Conservation (phyloP, 2,113 vertebrate genomes). For the Coryphaenoides rupestris region DNA sequence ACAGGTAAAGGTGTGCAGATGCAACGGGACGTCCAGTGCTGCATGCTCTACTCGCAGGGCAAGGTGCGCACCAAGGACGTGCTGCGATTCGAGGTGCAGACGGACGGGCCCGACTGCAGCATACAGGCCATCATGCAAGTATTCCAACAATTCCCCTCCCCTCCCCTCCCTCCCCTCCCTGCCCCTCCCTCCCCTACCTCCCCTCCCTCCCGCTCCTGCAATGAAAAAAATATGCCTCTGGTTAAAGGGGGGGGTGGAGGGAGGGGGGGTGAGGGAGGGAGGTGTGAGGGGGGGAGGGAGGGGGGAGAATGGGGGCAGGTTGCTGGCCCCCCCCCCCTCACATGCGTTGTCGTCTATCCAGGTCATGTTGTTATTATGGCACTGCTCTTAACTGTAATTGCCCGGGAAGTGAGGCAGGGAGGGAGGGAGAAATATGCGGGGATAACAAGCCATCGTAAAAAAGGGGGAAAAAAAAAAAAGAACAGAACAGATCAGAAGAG, state of each 20-base stretch:
- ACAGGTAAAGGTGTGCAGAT: constrained; percentile 78
- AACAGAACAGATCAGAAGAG: no score
- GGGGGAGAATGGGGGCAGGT: no score
- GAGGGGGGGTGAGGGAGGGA: no score
- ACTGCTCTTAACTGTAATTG: constrained; percentile 55
- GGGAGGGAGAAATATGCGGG: constrained; percentile 67
- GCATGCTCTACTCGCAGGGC: constrained; percentile 77
- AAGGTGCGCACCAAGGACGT: constrained; percentile 80
- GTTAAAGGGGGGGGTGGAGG: constrained; percentile 47
- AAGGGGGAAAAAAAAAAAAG: not conserved
- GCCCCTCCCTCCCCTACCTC: no score
- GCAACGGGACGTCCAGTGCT: constrained; percentile 78
- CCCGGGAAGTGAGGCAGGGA: constrained; percentile 59
- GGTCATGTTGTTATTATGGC: constrained; percentile 66
- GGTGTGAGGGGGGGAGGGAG: constrained; percentile 35
- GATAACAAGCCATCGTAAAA: constrained; percentile 55
- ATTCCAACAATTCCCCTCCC: constrained; percentile 60
- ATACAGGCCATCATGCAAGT: constrained; percentile 82
- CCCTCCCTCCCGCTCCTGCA: constrained; percentile 46
- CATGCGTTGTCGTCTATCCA: constrained; percentile 65
- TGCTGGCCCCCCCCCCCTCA: no score
- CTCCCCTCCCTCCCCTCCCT: no score
- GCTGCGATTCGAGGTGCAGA: constrained; percentile 77
- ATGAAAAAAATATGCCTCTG: constrained; percentile 65
- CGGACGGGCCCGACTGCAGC: constrained; percentile 79